A percentile compares a stretch with the other conserved stretches of the same genome.
These are phyloP conservation scores for Calyptomena viridis DNA, from an alignment of 2,113 vertebrate species.

Conservation along the genomic window DNA sequence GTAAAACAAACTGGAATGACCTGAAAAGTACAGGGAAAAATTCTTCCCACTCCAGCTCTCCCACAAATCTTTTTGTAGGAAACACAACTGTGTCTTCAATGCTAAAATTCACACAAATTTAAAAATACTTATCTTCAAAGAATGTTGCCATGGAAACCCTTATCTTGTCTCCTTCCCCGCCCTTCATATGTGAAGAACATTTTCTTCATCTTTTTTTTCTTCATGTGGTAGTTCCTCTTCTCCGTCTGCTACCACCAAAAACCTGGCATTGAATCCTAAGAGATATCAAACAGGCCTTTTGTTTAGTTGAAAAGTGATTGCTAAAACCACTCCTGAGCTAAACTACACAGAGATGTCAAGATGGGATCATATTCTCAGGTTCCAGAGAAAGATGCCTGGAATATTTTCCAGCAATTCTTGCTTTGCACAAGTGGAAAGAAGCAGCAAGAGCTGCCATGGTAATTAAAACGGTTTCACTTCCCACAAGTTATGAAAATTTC, in stretches of 20 bases:
- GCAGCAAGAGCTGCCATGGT: background rate
- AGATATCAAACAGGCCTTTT: constrained; percentile 34
- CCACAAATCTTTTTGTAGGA: constrained; percentile 62
- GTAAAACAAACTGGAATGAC: constrained; percentile 43
- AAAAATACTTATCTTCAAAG: constrained; percentile 77
- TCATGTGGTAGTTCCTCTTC: constrained; percentile 62
- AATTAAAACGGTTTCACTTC: background rate
- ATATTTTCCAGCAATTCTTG: background rate
- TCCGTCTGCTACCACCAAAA: background rate
- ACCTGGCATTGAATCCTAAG: constrained; percentile 18
- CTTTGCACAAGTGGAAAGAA: background rate
- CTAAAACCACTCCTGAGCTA: background rate
- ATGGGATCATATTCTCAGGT: background rate
- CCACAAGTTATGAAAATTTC: background rate
- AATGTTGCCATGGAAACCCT: constrained; percentile 77
- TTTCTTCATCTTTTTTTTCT: constrained; percentile 50
- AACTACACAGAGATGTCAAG: background rate
- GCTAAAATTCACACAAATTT: constrained; percentile 74
- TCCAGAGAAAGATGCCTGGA: background rate
- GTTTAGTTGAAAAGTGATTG: constrained; percentile 23
- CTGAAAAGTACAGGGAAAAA: constrained; percentile 21
- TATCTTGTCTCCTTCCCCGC: constrained; percentile 58
- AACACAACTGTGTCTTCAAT: constrained; percentile 74
- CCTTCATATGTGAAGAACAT: constrained; percentile 58
- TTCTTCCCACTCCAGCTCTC: constrained; percentile 39